Percentiles rank a stretch among this genome's conserved stretches.
Evolutionary conservation across 1,140 invertebrate genomes (phyloP).

Genomic region (Brachionus plicatilis): DNA sequence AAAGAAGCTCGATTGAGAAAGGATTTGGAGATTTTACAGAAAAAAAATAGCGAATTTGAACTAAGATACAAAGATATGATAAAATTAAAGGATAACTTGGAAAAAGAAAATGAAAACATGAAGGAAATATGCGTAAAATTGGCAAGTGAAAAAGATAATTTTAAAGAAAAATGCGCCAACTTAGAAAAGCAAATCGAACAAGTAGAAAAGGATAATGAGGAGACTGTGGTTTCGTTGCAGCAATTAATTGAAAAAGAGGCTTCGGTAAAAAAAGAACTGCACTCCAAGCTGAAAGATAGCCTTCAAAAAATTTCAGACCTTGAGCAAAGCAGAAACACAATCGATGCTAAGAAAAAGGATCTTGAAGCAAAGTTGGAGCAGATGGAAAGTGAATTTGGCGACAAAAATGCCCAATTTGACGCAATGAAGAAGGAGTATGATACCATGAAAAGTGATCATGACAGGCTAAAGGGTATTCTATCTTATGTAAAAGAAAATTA

Average conservation of each 20-base stretch:
- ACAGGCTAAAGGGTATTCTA: conserved; percentile 11
- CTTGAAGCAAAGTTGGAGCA: neutral
- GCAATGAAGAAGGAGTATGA: neutral
- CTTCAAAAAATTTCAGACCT: conserved; percentile 3
- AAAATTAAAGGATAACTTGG: neutral
- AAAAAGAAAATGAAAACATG: conserved; percentile 9
- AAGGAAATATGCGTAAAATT: neutral
- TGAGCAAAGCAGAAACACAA: neutral
- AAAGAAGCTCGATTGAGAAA: neutral
- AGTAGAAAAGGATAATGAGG: conserved; percentile 10
- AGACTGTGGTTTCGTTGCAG: conserved; percentile 15
- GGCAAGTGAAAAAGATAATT: neutral
- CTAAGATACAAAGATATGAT: conserved; percentile 17
- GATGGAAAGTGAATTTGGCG: neutral
- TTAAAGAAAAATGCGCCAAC: conserved; percentile 13
- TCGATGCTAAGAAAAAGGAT: neutral
- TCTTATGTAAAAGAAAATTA: conserved; percentile 41
- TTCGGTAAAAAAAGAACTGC: conserved; percentile 14
- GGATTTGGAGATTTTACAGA: neutral
- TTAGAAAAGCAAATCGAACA: conserved; percentile 34
- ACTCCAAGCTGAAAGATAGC: conserved; percentile 10
- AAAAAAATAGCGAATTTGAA: conserved; percentile 10
- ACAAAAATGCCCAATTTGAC: neutral
- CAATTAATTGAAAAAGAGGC: neutral
- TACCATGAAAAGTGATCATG: neutral